Conservation (phyloP, 35 echinoderm and acorn worm species). For the Amphiura filiformis region DNA sequence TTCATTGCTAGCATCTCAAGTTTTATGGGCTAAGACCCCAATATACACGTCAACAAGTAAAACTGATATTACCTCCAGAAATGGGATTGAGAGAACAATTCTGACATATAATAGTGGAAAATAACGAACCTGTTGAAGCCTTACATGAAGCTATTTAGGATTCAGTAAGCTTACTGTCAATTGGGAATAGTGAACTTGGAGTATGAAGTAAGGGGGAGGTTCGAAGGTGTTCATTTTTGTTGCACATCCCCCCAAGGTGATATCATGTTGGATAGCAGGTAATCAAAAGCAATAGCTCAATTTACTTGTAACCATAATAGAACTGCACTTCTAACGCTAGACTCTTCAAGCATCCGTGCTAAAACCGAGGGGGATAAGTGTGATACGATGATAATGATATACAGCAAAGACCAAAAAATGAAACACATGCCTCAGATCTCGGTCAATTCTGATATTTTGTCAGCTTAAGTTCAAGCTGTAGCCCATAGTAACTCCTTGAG, state of each 20-base stretch:
- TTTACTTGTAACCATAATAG: background rate
- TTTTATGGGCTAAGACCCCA: too few species aligned
- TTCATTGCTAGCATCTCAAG: too few species aligned
- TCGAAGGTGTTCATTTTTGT: constrained; percentile 8
- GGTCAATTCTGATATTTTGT: constrained; percentile 15
- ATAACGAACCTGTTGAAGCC: too few species aligned
- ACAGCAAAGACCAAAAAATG: background rate
- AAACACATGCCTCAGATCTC: background rate
- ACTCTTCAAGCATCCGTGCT: background rate
- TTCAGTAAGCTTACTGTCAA: too few species aligned
- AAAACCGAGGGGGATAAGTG: background rate
- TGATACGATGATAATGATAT: background rate
- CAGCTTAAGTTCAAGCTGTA: background rate
- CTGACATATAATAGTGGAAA: too few species aligned
- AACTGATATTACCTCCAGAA: too few species aligned
- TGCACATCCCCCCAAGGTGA: background rate
- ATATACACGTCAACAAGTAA: too few species aligned
- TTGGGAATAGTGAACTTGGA: background rate
- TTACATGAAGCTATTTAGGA: too few species aligned
- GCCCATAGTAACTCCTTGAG: background rate
- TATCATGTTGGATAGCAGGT: background rate
- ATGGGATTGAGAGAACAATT: too few species aligned
- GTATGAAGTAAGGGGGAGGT: background rate
- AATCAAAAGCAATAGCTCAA: background rate
- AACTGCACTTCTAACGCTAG: background rate